Conservation (phyloP, 2,888 invertebrate species). For the Trichacis sp. region DNA sequence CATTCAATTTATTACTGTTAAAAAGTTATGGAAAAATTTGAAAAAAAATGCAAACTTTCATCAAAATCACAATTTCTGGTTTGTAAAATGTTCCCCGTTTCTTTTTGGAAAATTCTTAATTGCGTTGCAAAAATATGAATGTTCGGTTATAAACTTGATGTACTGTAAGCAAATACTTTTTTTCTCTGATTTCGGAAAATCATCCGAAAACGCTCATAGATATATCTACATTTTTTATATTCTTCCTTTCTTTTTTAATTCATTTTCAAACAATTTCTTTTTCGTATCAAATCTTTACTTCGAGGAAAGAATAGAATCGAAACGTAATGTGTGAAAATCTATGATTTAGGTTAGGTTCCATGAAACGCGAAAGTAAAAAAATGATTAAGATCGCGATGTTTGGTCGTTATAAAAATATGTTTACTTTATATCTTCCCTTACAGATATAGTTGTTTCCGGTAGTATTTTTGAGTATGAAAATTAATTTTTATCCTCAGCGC, state of each 20-base stretch:
- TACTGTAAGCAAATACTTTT: constrained; percentile 8
- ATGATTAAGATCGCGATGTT: constrained; percentile 25
- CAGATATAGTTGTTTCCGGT: constrained; percentile 20
- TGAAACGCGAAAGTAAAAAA: background rate
- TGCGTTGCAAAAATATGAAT: constrained; percentile 4
- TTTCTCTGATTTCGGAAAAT: background rate
- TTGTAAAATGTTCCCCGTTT: background rate
- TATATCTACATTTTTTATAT: constrained; percentile 1
- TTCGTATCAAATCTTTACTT: constrained; percentile 20
- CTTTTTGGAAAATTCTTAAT: background rate
- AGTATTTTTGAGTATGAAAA: constrained; percentile 36
- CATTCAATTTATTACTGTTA: no score
- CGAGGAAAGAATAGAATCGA: constrained; percentile 29
- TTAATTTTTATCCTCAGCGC: constrained; percentile 34
- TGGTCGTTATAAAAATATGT: constrained; percentile 19
- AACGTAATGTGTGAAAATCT: no score
- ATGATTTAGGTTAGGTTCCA: no score
- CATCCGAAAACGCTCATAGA: background rate
- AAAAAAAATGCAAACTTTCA: background rate
- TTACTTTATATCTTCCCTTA: no score
- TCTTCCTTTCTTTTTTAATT: constrained; percentile 24
- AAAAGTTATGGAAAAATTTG: no score
- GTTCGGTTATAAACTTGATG: background rate
- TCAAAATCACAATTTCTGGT: background rate
- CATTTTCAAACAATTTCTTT: constrained; percentile 1